Evolutionary conservation across 2,797 vertebrate genomes (phyloP).

Genomic region (Malurus splendens): DNA sequence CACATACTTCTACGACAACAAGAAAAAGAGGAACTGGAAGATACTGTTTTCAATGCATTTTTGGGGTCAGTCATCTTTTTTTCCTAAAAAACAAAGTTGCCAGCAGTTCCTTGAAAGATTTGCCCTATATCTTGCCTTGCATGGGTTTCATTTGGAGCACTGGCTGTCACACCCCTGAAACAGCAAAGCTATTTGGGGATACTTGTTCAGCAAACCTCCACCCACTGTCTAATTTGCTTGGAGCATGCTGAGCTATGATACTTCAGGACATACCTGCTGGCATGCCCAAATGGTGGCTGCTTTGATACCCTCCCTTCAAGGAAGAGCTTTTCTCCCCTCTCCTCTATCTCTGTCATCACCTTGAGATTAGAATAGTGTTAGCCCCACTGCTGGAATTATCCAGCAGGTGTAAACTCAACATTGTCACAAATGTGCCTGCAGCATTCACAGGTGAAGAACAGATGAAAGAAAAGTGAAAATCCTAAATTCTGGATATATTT

Average conservation of each 20-base stretch:
- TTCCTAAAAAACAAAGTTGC: not conserved
- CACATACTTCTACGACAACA: not conserved
- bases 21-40: not conserved
- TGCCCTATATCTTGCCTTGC: not conserved
- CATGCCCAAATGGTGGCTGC: not conserved
- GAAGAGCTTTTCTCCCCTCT: not conserved
- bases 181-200: constrained; percentile 1
- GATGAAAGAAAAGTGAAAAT: not conserved
- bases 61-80: not conserved
- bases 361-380: not conserved
- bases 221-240: not conserved
- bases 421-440: not conserved
- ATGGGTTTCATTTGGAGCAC: not conserved
- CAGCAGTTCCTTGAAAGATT: constrained; percentile 1
- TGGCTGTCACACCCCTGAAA: not conserved
- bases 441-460: not conserved
- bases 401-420: not conserved
- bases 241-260: not conserved
- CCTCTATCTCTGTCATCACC: not conserved
- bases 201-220: constrained; percentile 23
- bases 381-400: not conserved
- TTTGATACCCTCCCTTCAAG: not conserved
- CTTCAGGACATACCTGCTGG: not conserved
- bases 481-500: not conserved
- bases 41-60: not conserved